Base-by-base conservation (phyloP, 2,113 vertebrate species). In the Indicator maculatus region DNA sequence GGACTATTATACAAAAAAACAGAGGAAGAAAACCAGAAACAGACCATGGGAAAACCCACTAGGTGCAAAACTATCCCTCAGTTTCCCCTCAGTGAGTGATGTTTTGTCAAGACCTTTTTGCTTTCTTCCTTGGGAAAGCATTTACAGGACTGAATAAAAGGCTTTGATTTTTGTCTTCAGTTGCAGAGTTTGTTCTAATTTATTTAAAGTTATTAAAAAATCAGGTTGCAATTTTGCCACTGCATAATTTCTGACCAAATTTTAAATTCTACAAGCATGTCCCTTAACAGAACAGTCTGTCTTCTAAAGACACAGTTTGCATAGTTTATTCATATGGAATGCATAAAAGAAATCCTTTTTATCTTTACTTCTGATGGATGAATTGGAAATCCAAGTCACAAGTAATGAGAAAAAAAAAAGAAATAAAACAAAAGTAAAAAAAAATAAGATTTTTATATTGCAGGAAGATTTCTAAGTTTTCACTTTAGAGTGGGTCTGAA, bases 191-290 rank as follows among this genome's bases (percentile, higher is more conserved):
- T 33, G 1, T 44, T 93, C 12, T 18, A 84, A 76, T 30, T 30
- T 82, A 27, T 45, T 86, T 41, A 38, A 91, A 56, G 4, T 24
- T 61, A 38, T 18, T 44, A 26, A 50, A 90, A 81, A 58, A 23
- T 30, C 8, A 11, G 3, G 7, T 16, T 55, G 3, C 13, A 27
- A 82, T 39, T 50, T 70, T 83, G 20, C 53, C 79, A 56, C 21
- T 45, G 12, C 20, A 28, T 59, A 18, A 30, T 56, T 63, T 91
- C 52, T 77, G 76, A 59, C 18, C 20, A 58, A 73, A 83, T 85
- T 93, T 95, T 76, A 44, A 89, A 77, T 78, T 52, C 16, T 85
- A 84, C n/a, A 70, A 81, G 86, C 11, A 9, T 28, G 38, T 41
- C 16, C 66, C 58, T 88, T 23, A 81, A 30, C 1, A 65, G 84